These are phyloP conservation scores for Augochlora pura DNA, from an alignment of 1,140 invertebrate genomes.

Conservation along the genomic window DNA sequence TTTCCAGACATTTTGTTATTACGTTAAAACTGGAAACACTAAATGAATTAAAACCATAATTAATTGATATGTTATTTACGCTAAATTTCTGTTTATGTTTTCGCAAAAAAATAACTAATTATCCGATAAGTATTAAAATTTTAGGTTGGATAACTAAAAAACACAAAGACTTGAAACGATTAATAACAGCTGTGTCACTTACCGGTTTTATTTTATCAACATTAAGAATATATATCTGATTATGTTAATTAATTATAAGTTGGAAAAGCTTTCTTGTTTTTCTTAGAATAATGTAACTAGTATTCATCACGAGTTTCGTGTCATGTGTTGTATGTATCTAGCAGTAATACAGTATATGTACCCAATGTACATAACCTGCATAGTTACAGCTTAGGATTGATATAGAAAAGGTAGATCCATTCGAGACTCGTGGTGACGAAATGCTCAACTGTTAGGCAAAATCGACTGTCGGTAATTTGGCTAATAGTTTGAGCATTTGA, in stretches of 20 bases:
- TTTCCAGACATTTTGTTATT: slow-evolving; percentile 61
- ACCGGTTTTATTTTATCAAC: not conserved
- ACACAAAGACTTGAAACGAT: not conserved
- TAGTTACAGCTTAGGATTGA: too few relatives aligned
- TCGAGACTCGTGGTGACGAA: too few relatives aligned
- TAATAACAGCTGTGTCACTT: not conserved
- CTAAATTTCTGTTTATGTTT: too few relatives aligned
- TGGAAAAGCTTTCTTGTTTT: not conserved
- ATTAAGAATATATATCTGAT: not conserved
- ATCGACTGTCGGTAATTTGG: too few relatives aligned
- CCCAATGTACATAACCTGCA: too few relatives aligned
- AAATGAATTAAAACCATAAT: not conserved
- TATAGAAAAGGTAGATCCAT: too few relatives aligned
- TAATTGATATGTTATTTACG: not conserved
- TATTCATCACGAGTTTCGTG: too few relatives aligned
- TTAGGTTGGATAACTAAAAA: not conserved
- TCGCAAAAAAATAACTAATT: too few relatives aligned
- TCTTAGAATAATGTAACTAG: not conserved
- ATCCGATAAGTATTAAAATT: not conserved
- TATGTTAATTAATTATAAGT: not conserved
- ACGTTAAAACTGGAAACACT: not conserved
- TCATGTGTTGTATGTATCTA: too few relatives aligned
- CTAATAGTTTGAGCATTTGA: too few relatives aligned
- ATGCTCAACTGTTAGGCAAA: too few relatives aligned
- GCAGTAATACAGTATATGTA: too few relatives aligned